Evolutionary conservation across 1,140 invertebrate species (phyloP), one percentile per base, ranked within the genome.

Genomic region (Batillaria attramentaria): DNA sequence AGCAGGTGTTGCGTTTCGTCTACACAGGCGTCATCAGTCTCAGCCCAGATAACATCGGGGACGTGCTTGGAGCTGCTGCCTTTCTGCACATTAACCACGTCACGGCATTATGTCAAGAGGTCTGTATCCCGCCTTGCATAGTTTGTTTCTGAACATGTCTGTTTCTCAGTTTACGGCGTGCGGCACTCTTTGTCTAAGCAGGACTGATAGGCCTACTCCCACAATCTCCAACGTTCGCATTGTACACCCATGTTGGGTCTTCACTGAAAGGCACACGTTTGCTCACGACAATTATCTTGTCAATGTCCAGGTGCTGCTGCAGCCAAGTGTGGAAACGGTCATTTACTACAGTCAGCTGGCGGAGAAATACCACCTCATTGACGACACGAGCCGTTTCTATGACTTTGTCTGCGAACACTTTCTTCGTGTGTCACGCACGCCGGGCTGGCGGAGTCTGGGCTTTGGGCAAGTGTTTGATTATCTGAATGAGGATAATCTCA

Each of bases 391-490:
- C 43, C 31, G 1, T 28, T 60, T 70, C 37, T 57, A 70, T 37
- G 66, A 78, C 66, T 78, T 70, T 50, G 3, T 72, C 16, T 78
- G 77, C 50, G 57, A 70, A 31, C 37, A 78, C 35, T 70, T 78
- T 13, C 20, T 37, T 10, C 24, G 31, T 2, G 68, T 78, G 37
- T 70, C 41, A 13, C 50, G 66, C 31, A 78, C 77, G 8, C 31
- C 33, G 10, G 65, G 65, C 10, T 78, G 66, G 66, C 43, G n/a
- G 43, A 70, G 13, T 33, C 39, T 41, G 66, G 42, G 43, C 6
- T 69, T 54, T 16, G 46, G 33, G 13, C 66, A 78, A 6, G 77
- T 78, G 31, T 33, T 70, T 13, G 50, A 78, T 16, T 37, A 70
- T 13, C 77, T 78, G 3, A 70, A 54, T 35, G 66, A 70, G 20